These are phyloP conservation scores for Ceratina australensis DNA, from an alignment of 1,140 invertebrate genomes.

Conservation along the genomic window DNA sequence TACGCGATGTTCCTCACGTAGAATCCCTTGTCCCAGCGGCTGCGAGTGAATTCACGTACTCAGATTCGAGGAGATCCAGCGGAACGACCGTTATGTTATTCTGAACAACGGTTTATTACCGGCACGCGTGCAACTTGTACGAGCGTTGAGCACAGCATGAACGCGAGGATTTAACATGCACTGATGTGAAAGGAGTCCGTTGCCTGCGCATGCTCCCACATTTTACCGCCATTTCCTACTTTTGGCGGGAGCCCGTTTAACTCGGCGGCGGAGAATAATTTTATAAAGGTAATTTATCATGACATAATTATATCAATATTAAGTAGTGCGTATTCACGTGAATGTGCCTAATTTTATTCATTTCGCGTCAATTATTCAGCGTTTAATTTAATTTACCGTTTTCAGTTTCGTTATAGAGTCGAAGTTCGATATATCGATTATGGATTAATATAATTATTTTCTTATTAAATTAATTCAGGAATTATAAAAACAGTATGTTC, in stretches of 20 bases:
- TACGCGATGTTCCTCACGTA: neutral
- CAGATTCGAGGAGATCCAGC: slow-evolving; percentile 4
- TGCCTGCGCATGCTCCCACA: slow-evolving; percentile 10
- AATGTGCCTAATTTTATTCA: no score
- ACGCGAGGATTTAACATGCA: slow-evolving; percentile 11
- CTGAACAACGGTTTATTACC: slow-evolving; percentile 51
- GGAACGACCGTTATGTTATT: slow-evolving; percentile 39
- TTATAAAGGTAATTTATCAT: no score
- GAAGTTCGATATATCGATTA: slow-evolving; percentile 23
- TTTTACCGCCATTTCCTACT: slow-evolving; percentile 44
- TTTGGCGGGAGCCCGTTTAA: slow-evolving; percentile 14
- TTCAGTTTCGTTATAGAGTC: neutral
- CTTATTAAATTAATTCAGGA: no score
- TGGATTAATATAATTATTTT: no score
- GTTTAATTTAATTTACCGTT: neutral
- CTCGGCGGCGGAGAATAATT: no score
- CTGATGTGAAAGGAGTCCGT: slow-evolving; percentile 33
- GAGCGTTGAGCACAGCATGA: slow-evolving; percentile 40
- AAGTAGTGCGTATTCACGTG: no score
- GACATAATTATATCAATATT: no score
- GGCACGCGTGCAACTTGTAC: slow-evolving; percentile 42
- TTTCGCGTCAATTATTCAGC: no score
- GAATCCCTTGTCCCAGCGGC: neutral
- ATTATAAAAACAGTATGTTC: no score
- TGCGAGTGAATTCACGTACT: slow-evolving; percentile 19